Evolutionary conservation across 2,888 invertebrate species (phyloP).

Genomic region (Lasioglossum lativentre): DNA sequence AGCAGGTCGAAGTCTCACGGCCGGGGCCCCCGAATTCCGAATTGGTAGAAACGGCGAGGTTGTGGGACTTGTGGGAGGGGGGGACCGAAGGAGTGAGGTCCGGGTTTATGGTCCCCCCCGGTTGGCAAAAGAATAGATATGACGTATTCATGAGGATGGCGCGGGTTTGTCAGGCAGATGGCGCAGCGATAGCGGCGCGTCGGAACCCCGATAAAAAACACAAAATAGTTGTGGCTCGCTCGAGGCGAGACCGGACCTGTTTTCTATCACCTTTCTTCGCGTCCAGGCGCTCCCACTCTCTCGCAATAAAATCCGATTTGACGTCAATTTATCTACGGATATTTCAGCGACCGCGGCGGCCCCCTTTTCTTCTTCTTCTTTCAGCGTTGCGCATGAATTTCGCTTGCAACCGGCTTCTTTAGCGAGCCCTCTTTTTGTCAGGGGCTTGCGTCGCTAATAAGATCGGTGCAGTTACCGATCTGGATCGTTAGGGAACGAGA

Average conservation of each 20-base stretch:
- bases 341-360: conserved; percentile 72
- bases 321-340: conserved; percentile 82
- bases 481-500: conserved; percentile 62
- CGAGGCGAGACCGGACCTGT: conserved; percentile 83
- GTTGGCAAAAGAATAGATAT: conserved; percentile 79
- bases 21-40: conserved; percentile 56
- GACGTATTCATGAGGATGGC: conserved; percentile 82
- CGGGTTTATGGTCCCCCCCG: conserved; percentile 73
- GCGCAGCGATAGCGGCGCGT: conserved; percentile 79
- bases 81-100: conserved; percentile 31
- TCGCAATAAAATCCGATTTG: conserved; percentile 82
- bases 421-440: conserved; percentile 50
- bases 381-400: conserved; percentile 69
- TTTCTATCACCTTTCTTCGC: conserved; percentile 83
- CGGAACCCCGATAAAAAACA: conserved; percentile 80
- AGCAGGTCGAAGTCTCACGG: conserved; percentile 60
- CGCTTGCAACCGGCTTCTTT: conserved; percentile 62
- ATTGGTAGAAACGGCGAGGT: conserved; percentile 61
- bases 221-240: conserved; percentile 82
- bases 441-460: conserved; percentile 63
- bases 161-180: conserved; percentile 80
- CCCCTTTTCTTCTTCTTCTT: conserved; percentile 58
- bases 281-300: conserved; percentile 59
- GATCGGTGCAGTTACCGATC: conserved; percentile 64
- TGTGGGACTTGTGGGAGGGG: conserved; percentile 6